Conservation (phyloP, 2,888 invertebrate genomes). For the Tinea trinotella region DNA sequence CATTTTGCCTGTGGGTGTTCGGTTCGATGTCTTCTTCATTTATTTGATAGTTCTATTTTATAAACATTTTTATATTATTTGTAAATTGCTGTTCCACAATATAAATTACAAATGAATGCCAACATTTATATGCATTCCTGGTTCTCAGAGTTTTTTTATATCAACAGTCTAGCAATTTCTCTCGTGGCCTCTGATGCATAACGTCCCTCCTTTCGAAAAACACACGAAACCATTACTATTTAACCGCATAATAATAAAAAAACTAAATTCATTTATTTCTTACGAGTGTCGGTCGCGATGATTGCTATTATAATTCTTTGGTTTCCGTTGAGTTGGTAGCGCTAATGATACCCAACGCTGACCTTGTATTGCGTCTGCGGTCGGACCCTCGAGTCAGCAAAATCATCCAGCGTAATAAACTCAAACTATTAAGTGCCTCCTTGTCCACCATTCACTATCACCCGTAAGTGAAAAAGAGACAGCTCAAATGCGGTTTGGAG, state of each 20-base stretch:
- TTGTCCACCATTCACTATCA: slow-evolving; percentile 41
- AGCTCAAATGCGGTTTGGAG: slow-evolving; percentile 23
- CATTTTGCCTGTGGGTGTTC: too few species aligned
- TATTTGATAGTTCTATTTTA: too few species aligned
- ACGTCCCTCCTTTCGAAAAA: slow-evolving; percentile 39
- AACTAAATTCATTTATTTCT: slow-evolving; percentile 56
- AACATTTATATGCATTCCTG: neutral
- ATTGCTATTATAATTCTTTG: slow-evolving; percentile 45
- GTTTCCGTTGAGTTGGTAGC: slow-evolving; percentile 40
- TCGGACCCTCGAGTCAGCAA: slow-evolving; percentile 13
- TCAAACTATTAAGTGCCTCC: slow-evolving; percentile 47
- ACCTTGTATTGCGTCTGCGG: slow-evolving; percentile 19
- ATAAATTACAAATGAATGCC: too few species aligned
- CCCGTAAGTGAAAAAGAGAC: slow-evolving; percentile 53
- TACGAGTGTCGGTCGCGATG: slow-evolving; percentile 38
- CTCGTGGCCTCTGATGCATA: slow-evolving; percentile 54
- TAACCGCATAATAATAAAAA: slow-evolving; percentile 32
- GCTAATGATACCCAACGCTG: slow-evolving; percentile 21
- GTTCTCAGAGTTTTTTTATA: neutral
- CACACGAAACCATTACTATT: slow-evolving; percentile 54
- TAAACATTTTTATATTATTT: too few species aligned
- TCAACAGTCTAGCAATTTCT: neutral
- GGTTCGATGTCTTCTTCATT: too few species aligned
- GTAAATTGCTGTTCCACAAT: too few species aligned
- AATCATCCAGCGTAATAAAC: slow-evolving; percentile 10